Evolutionary conservation across 2,797 vertebrate species (phyloP), one percentile per base, ranked within the genome.

Genomic region (Cynopterus sphinx): DNA sequence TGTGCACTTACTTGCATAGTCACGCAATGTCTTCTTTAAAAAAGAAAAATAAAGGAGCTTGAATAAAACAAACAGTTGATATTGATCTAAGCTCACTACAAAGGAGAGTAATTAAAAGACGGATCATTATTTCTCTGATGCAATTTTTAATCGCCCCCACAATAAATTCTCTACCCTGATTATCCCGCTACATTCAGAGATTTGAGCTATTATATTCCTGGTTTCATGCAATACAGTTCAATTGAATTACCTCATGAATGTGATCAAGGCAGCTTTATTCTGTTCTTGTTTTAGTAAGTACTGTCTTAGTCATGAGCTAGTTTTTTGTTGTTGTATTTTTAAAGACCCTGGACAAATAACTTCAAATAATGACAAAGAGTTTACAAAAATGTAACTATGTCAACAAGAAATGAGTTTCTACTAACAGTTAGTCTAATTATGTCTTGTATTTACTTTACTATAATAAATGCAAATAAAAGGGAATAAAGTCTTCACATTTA

Each of bases 81-180:
- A 95, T 92, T 97, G 84, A 97, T 97, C 92, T 97, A 97, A 97
- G 93, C 49, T 97, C 90, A 90, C 91, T 98, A 90, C 96, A 97
- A 93, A 97, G 83, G 70, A 97, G 97, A 97, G 87, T 93, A 96
- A 98, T 98, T 97, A 97, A 98, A 98, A 92, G 91, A 57, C 1
- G 70, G 96, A 96, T 97, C 96, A 97, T 97, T 97, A 75, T 81
- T 97, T 65, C 92, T 95, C 70, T 96, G 96, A 97, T 95, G 97
- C 92, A 98, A 97, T 97, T 98, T 97, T 97, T 96, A 96, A 96
- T 96, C 87, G 61, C 96, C 82, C 96, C 97, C 90, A 93, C 84
- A 97, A 95, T 71, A 91, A 39, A 75, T 97, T 97, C 96, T 92
- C 94, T 53, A 87, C 57, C 41, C 95, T 97, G 65, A 97, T 98